Percentiles rank a stretch among this genome's conserved stretches.
phyloP scores from a whole-genome alignment of 2,113 vertebrate species.

The Nipponia nippon region DNA sequence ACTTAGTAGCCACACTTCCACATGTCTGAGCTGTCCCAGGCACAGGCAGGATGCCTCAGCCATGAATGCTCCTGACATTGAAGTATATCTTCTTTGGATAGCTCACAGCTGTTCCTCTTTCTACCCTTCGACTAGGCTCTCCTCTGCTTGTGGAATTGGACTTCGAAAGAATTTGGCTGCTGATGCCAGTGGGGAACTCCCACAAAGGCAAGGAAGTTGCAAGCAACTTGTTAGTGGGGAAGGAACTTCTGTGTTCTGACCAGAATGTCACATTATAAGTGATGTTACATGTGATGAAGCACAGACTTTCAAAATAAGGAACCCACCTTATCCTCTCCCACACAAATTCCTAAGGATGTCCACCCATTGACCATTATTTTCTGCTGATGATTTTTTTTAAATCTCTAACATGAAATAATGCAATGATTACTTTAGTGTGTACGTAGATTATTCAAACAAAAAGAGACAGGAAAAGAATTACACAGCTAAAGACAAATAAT shows the following conservation, averaged over 20 bases:
- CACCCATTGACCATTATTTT: background rate
- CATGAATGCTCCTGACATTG: background rate
- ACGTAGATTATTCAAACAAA: background rate
- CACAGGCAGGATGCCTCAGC: background rate
- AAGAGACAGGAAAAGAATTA: background rate
- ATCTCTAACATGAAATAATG: background rate
- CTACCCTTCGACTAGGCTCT: background rate
- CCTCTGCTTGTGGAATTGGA: background rate
- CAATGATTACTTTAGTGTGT: background rate
- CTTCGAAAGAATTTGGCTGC: constrained; percentile 34
- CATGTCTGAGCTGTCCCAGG: background rate
- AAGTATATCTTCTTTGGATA: background rate
- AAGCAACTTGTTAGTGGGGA: background rate
- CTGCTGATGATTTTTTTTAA: background rate
- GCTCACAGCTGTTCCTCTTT: background rate
- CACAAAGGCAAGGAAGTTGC: background rate
- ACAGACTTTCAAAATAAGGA: background rate
- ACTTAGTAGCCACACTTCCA: background rate
- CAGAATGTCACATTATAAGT: background rate
- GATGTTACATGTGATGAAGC: background rate
- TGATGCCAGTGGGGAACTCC: constrained; percentile 21
- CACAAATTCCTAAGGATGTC: background rate
- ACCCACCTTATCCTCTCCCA: background rate
- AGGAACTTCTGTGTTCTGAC: background rate
- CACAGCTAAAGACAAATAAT: constrained; percentile 22